Conservation (phyloP, 2,113 vertebrate species). For the Orcinus orca region DNA sequence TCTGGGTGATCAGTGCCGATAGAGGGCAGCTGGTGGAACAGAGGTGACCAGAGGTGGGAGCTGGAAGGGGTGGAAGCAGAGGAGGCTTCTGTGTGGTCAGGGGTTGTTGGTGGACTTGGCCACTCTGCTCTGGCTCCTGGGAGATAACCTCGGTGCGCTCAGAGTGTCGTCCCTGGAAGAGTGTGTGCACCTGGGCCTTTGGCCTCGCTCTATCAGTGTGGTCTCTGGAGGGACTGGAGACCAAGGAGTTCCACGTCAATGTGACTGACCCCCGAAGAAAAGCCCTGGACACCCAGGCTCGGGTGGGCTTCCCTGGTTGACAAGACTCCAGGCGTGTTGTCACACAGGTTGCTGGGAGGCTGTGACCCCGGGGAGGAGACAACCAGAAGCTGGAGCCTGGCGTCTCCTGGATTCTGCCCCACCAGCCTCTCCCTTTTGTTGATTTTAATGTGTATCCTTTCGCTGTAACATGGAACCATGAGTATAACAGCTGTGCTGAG, state of each 20-base stretch:
- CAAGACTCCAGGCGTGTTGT: not conserved
- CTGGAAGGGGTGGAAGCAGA: not conserved
- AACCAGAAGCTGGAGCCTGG: accelerated
- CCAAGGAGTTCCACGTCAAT: not conserved
- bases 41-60: not conserved
- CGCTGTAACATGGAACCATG: accelerated
- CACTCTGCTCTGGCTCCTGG: not conserved
- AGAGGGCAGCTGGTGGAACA: not conserved
- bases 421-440: not conserved
- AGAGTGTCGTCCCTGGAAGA: not conserved
- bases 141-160: no score
- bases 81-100: not conserved
- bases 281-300: not conserved
- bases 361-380: not conserved
- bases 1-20: not conserved
- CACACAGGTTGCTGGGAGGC: not conserved
- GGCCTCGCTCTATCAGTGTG: not conserved
- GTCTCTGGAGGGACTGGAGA: no score
- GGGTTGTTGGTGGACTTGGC: not conserved
- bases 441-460: not conserved
- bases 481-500: not conserved
- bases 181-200: not conserved
- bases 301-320: not conserved
- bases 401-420: not conserved
- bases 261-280: accelerated